These are phyloP conservation scores for Tricholaema leucomelas DNA, from an alignment of 2,113 vertebrate genomes.

Conservation along the genomic window DNA sequence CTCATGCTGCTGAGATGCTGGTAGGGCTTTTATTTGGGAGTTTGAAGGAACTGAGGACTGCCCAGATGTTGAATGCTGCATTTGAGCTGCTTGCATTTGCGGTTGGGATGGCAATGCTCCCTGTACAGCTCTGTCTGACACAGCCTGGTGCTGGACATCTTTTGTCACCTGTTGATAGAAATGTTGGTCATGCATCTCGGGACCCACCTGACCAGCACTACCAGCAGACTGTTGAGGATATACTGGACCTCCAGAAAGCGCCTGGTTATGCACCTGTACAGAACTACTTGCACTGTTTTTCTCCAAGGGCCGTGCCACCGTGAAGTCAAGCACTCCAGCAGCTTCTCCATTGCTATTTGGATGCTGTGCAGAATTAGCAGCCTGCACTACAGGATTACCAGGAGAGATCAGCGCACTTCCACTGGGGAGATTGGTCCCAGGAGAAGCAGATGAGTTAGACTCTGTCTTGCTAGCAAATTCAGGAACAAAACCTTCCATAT, in stretches of 20 bases:
- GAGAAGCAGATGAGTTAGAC: conserved; percentile 22
- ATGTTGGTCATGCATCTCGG: conserved; percentile 71
- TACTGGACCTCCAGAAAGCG: conserved; percentile 36
- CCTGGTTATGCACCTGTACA: conserved; percentile 11
- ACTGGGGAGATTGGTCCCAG: neutral
- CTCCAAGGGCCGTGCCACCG: conserved; percentile 76
- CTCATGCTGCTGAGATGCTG: conserved; percentile 21
- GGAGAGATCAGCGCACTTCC: conserved; percentile 1
- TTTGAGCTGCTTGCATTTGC: conserved; percentile 2
- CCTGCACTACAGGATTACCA: neutral
- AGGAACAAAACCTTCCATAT: conserved; percentile 50
- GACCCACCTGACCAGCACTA: neutral
- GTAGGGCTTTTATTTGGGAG: conserved; percentile 31
- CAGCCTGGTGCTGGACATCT: conserved; percentile 77
- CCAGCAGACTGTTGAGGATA: conserved; percentile 41
- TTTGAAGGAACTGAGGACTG: conserved; percentile 8
- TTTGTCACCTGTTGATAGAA: conserved; percentile 95
- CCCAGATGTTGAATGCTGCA: neutral
- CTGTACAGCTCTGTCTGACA: conserved; percentile 39
- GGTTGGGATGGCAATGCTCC: conserved; percentile 46
- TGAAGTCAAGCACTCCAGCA: conserved; percentile 83
- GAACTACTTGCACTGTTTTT: conserved; percentile 39
- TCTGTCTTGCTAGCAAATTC: conserved; percentile 60
- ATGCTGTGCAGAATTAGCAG: neutral
- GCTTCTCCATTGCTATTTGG: conserved; percentile 17